Evolutionary conservation across 2,113 vertebrate species (phyloP).

Genomic region (Turnix velox): DNA sequence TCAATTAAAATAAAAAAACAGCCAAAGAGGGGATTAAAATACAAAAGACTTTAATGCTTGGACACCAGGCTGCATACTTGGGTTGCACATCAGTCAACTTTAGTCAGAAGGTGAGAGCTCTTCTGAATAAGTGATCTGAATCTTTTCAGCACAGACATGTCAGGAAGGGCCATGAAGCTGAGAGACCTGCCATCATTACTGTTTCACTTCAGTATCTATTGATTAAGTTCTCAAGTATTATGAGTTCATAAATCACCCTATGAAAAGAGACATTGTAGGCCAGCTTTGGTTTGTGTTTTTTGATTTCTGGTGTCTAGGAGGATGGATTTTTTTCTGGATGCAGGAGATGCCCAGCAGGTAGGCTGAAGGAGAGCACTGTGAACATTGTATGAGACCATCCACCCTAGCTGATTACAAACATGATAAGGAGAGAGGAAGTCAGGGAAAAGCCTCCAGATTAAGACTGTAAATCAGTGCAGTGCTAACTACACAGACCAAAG

Average conservation of each 20-base stretch:
- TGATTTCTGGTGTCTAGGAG: not conserved
- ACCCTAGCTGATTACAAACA: not conserved
- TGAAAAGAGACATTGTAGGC: not conserved
- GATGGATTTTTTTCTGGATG: not conserved
- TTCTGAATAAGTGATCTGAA: not conserved
- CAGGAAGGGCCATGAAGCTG: slow-evolving; percentile 23
- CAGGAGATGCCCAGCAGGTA: not conserved
- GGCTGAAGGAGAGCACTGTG: not conserved
- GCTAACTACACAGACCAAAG: not conserved
- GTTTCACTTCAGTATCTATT: slow-evolving; percentile 61
- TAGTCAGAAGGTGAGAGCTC: not conserved
- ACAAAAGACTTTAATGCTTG: not conserved
- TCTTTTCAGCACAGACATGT: not conserved
- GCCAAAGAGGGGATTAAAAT: not conserved
- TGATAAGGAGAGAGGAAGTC: not conserved
- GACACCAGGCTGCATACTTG: not conserved
- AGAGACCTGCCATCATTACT: not conserved
- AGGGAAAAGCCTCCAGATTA: not conserved
- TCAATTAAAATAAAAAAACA: not conserved
- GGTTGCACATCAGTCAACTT: not conserved
- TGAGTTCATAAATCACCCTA: slow-evolving; percentile 45
- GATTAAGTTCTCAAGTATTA: slow-evolving; percentile 53
- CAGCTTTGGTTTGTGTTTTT: not conserved
- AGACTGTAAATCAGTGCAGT: not conserved
- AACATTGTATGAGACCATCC: not conserved